Evolutionary conservation across 2,113 vertebrate genomes (phyloP).

Genomic region (Xiphorhynchus elegans): DNA sequence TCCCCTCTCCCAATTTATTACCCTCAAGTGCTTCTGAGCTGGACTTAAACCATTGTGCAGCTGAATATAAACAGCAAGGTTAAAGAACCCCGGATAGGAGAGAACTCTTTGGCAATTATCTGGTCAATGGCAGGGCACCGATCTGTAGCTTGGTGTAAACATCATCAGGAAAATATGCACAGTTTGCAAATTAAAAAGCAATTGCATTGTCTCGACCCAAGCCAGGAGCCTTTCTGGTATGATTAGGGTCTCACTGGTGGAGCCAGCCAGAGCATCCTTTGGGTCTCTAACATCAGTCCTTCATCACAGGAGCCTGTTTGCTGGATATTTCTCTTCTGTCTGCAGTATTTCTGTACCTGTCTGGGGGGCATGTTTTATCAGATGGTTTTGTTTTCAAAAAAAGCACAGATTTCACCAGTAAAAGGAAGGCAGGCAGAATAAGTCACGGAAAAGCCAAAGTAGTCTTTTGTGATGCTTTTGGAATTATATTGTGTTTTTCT

Average conservation of each 20-base stretch:
- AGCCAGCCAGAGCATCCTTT: background rate
- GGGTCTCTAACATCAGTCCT: background rate
- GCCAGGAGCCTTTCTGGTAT: background rate
- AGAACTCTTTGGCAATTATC: constrained; percentile 29
- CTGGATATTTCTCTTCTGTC: background rate
- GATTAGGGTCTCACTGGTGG: background rate
- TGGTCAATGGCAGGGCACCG: constrained; percentile 18
- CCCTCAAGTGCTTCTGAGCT: constrained; percentile 29
- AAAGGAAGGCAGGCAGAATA: background rate
- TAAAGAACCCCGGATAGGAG: constrained; percentile 39
- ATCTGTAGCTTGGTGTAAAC: constrained; percentile 20
- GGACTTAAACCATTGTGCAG: background rate
- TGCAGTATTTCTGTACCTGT: background rate
- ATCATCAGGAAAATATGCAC: constrained; percentile 38
- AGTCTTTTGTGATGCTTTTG: background rate
- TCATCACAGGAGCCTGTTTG: background rate
- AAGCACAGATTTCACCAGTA: background rate
- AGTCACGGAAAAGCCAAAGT: background rate
- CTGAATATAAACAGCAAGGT: constrained; percentile 29
- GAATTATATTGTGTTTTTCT: background rate
- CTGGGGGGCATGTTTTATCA: background rate
- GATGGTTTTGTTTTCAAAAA: background rate
- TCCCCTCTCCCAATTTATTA: constrained; percentile 34
- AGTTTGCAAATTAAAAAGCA: constrained; percentile 55
- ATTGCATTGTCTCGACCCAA: background rate